Conservation (phyloP, 2,888 invertebrate species). For the Thereva unica region DNA sequence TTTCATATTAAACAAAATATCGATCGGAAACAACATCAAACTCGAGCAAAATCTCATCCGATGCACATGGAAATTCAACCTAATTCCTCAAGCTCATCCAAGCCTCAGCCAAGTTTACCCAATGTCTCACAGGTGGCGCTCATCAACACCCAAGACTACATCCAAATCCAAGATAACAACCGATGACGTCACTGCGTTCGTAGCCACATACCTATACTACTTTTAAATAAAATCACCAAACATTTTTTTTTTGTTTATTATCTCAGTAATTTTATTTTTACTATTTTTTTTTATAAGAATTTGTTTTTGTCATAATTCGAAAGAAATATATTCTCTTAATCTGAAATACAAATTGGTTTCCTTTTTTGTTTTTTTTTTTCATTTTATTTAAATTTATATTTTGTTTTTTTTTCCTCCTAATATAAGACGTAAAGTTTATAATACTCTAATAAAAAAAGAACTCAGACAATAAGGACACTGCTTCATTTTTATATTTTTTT, state of each 20-base stretch:
- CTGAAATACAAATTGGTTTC: conserved; percentile 24
- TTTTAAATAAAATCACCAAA: neutral
- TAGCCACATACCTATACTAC: too few relatives aligned
- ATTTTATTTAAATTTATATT: conserved; percentile 25
- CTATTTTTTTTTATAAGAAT: conserved; percentile 34
- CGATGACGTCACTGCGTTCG: too few relatives aligned
- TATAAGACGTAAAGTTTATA: conserved; percentile 31
- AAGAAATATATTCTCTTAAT: conserved; percentile 32
- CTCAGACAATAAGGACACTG: conserved; percentile 38
- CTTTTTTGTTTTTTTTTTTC: too few relatives aligned
- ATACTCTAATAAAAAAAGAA: conserved; percentile 31
- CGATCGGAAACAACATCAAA: too few relatives aligned
- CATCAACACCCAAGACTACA: too few relatives aligned
- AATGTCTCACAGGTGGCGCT: too few relatives aligned
- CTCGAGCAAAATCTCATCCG: too few relatives aligned
- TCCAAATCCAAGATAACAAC: too few relatives aligned
- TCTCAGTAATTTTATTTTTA: conserved; percentile 32
- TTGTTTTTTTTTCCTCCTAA: conserved; percentile 13
- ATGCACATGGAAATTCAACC: too few relatives aligned
- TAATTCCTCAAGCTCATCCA: too few relatives aligned
- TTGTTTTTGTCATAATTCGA: conserved; percentile 32
- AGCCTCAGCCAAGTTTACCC: too few relatives aligned
- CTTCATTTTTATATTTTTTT: conserved; percentile 23
- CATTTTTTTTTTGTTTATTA: conserved; percentile 9
- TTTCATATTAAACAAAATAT: too few relatives aligned